Base-by-base conservation (phyloP, 2,888 invertebrate species). In the Epirrita christyi region DNA sequence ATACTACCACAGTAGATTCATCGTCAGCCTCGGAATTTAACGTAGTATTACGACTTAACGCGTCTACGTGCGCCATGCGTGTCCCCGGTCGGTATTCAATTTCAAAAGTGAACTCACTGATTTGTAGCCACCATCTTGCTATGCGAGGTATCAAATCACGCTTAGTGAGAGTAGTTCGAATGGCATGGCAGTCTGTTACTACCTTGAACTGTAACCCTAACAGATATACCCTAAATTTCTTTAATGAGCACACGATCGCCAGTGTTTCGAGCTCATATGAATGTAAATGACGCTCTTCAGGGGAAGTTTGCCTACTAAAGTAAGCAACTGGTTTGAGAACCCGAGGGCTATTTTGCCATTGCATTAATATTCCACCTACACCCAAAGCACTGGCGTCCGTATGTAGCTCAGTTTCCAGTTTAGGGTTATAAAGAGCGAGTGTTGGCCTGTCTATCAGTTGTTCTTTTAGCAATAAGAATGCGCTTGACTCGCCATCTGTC, bases 251-350 rank as follows among this genome's bases (percentile, higher is more conserved):
- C 1, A 72, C 55, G 0, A 71, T 63, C 0, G 72, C 71, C 0
- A 70, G 36, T 0, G 69, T 67, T 37, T 73, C 69, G 0, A 71
- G 48, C 15, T 71, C 67, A 34, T 58, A 71, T 0, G 67, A 59
- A 11, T 68, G 67, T 15, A 67, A 55, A 9, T 66, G 59, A 13
- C 57, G 48, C 38, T 70, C 71, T 28, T 70, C 70, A 0, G 59
- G 42, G 0, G 66, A 42, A 0, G 68, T 71, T 10, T 67, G 59
- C 2, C 69, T 52, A 11, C 69, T 70, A 36, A 59, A 68, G 28
- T 64, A 72, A 1, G 67, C 51, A 1, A 56, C 46, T 29, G 56
- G 50, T 36, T 46, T 44, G 0, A 56, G 6, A 1, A 36, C 14
- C 0, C 41, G n/a, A 0, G 34, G 8, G 6, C 21, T 27, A 1